Base-by-base conservation (phyloP, 35 echinoderm and acorn worm species). In the Anneissia japonica region DNA sequence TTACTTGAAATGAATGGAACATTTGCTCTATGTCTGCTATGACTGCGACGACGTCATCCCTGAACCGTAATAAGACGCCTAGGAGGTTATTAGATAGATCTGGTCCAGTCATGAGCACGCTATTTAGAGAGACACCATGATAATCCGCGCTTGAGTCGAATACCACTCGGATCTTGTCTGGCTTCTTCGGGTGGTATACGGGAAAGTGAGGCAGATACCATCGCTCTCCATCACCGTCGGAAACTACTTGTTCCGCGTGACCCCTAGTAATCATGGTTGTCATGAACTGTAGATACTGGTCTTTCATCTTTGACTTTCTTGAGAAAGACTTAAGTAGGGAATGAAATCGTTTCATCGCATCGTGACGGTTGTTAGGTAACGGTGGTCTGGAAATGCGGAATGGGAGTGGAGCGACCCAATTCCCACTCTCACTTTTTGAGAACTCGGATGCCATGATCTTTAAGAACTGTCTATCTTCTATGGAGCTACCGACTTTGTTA, bases 1-100 rank as follows among this genome's bases (percentile, higher is more conserved):
- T 82, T 0, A 89, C 81, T 17, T 77, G 32, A 76, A 93, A 93
- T 30, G 40, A 46, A 74, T 89, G 75, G 39, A 86, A 88, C 91
- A 89, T 85, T 35, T n/a, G 51, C 19, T 64, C 51, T 6, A 64
- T 64, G 26, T 64, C 51, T 64, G 51, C 51, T 23, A 64, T 64
- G 1, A 64, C 7, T 9, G 51, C 51, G 26, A 64, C 51, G 2
- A 23, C 26, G 26, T 64, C 51, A 2, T 64, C 51, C 26, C 51
- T 9, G 26, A 64, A 64, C 5, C 51, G 7, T 16, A 64, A 19
- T 23, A 64, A 26, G 21, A 64, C 51, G 51, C 51, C 51, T 9
- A 64, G 7, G 1, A 64, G 19, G 51, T 26, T 64, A 31, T 81
- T 81, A 6, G 6, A 31, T n/a, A 81, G 41, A 31, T 88, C 86